Evolutionary conservation across 2,888 invertebrate species (phyloP), one percentile per base, ranked within the genome.

Genomic region (Teleogryllus oceanicus): DNA sequence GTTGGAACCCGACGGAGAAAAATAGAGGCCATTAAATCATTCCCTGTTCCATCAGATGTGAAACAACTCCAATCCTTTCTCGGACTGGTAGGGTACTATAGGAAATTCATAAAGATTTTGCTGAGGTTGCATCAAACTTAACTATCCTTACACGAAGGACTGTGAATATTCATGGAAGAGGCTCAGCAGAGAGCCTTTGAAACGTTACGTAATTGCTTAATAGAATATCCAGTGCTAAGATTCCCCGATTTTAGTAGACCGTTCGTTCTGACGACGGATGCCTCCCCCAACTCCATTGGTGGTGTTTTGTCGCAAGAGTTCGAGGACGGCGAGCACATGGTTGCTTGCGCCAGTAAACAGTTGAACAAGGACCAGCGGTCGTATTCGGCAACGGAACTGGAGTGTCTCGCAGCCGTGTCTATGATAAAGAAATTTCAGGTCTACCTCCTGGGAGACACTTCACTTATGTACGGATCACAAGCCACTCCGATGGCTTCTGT

Each of bases 11-110:
- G 8, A 51, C 18, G n/a, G 21, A 13, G 24, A 11, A 78, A 78
- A 50, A 24, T 78, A 24, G 50, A 13, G 78, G 78, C 51, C 18
- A 78, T 78, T 50, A 18, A n/a, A n/a, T n/a, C n/a, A 11, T 50
- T 51, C 12, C 78, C 78, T 11, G 51, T 8, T 50, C 78, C 2
- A 11, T 50, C 18, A n/a, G 21, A 49, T 11, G 20, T 78, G 20
- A 78, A 50, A 20, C 16, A 78, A 12, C 51, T 50, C 18, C 50
- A 13, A 21, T 18, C n/a, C 78, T 50, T 50, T 50, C 51, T 78
- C 50, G 78, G 78, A 24, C 50, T 78, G 2, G 11, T 78, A 21
- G 10, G 51, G 11, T 51, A 50, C 50, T 78, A 78, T 78, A 21
- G 50, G n/a, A 49, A 11, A 50, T 78, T 51, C 51, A 51, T 51